A percentile compares a stretch with the other conserved stretches of the same genome.
phyloP scores from a whole-genome alignment of 2,797 vertebrate genomes.

The Parauchenoglanis ngamensis region DNA sequence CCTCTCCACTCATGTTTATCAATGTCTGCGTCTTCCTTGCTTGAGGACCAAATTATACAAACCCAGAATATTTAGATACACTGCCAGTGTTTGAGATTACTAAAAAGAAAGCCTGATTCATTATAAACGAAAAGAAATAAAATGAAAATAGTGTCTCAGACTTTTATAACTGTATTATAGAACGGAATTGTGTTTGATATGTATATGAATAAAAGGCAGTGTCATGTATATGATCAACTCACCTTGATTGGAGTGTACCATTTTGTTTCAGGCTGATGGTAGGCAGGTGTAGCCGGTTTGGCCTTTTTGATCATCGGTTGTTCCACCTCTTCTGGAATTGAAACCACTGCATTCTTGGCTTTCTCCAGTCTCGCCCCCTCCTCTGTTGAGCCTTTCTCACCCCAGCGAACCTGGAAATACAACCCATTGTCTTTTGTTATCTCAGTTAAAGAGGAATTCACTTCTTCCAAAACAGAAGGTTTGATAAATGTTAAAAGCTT shows the following conservation, averaged over 20 bases:
- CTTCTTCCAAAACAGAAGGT: not conserved
- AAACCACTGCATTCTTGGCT: conserved; percentile 92
- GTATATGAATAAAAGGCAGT: not conserved
- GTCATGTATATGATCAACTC: conserved; percentile 17
- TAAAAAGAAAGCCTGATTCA: not conserved
- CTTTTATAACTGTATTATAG: not conserved
- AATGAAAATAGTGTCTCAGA: not conserved
- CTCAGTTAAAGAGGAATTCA: not conserved
- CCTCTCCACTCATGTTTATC: not conserved
- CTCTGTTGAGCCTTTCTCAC: conserved; percentile 94
- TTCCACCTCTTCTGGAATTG: conserved; percentile 83
- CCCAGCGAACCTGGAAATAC: conserved; percentile 87
- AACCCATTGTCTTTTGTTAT: not conserved
- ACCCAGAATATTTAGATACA: not conserved
- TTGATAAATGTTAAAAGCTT: not conserved
- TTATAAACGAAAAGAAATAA: not conserved
- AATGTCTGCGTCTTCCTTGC: not conserved
- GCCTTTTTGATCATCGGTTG: conserved; percentile 74
- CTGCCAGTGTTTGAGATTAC: not conserved
- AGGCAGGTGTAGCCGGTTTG: conserved; percentile 65
- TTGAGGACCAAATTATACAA: not conserved
- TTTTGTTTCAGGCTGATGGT: conserved; percentile 77
- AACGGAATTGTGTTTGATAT: not conserved
- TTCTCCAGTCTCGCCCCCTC: conserved; percentile 93
- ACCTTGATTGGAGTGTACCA: conserved; percentile 98